phyloP scores from a whole-genome alignment of 2,888 invertebrate genomes.

The Morpho achilles region DNA sequence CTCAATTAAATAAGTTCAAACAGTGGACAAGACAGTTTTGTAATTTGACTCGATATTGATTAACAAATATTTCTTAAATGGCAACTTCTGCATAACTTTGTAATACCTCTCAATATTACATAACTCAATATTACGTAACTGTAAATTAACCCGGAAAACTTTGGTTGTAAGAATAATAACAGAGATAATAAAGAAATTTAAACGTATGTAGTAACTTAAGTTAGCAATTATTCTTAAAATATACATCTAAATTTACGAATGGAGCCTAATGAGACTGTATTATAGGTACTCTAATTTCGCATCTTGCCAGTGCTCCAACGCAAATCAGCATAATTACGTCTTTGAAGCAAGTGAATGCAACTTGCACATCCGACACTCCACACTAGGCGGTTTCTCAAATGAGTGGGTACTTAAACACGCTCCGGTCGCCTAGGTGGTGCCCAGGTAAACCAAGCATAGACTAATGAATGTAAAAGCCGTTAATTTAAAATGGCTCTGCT shows the following conservation, averaged over 20 bases:
- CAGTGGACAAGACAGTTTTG: too few relatives aligned
- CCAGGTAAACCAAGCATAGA: slow-evolving; percentile 17
- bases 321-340: slow-evolving; percentile 31
- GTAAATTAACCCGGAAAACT: too few relatives aligned
- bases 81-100: too few relatives aligned
- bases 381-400: slow-evolving; percentile 28
- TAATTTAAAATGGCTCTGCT: slow-evolving; percentile 11
- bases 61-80: too few relatives aligned
- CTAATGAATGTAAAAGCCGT: slow-evolving; percentile 13
- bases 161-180: too few relatives aligned
- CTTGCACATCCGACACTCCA: slow-evolving; percentile 29
- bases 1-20: too few relatives aligned
- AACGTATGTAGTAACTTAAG: too few relatives aligned
- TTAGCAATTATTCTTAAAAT: background rate
- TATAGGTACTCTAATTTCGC: slow-evolving; percentile 25
- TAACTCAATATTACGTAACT: background rate
- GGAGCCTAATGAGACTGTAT: slow-evolving; percentile 17
- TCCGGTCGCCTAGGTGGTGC: slow-evolving; percentile 21
- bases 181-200: too few relatives aligned
- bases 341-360: slow-evolving; percentile 27
- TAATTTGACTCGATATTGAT: too few relatives aligned
- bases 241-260: slow-evolving; percentile 17
- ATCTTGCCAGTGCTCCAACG: slow-evolving; percentile 24
- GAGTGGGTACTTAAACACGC: slow-evolving; percentile 27
- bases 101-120: background rate